Percentiles rank a stretch among this genome's conserved stretches.
phyloP scores from a whole-genome alignment of 2,888 invertebrate species.

The Drosophila mulleri region DNA sequence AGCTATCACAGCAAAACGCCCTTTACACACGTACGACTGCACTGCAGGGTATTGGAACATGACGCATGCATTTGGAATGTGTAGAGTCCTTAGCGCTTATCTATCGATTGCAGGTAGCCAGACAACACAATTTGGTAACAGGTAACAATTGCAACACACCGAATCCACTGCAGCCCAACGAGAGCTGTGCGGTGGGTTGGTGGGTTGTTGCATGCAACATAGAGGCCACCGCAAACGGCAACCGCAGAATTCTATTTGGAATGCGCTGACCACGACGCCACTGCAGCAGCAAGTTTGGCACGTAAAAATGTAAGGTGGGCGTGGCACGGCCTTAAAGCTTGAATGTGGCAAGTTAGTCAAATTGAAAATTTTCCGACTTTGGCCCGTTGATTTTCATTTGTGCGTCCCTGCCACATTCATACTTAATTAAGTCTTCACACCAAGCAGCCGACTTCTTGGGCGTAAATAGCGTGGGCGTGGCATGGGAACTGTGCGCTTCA shows the following conservation, averaged over 20 bases:
- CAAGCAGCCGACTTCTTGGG: slow-evolving; percentile 23
- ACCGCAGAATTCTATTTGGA: slow-evolving; percentile 71
- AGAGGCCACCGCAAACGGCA: slow-evolving; percentile 55
- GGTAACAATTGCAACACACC: slow-evolving; percentile 27
- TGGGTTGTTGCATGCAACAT: slow-evolving; percentile 23
- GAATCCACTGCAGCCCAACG: background rate
- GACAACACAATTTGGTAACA: slow-evolving; percentile 15
- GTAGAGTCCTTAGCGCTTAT: slow-evolving; percentile 19
- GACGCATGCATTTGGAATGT: slow-evolving; percentile 53
- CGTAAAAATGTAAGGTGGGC: background rate
- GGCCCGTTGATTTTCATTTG: slow-evolving; percentile 19
- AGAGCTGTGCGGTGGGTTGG: background rate
- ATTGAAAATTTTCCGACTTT: slow-evolving; percentile 20
- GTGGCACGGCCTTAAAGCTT: slow-evolving; percentile 15
- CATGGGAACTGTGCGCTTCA: slow-evolving; percentile 72
- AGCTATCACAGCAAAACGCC: background rate
- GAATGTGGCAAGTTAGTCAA: slow-evolving; percentile 13
- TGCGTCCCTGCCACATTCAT: slow-evolving; percentile 33
- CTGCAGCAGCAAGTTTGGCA: slow-evolving; percentile 8
- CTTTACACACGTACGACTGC: background rate
- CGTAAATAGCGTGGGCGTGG: slow-evolving; percentile 37
- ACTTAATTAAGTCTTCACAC: slow-evolving; percentile 73
- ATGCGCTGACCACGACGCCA: slow-evolving; percentile 31
- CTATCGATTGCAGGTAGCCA: slow-evolving; percentile 23
- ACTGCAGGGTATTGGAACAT: slow-evolving; percentile 16